Percentiles rank a stretch among this genome's conserved stretches.
These are phyloP conservation scores for Stenotaenia linearis DNA, from an alignment of 2,888 invertebrate species.

Conservation along the genomic window DNA sequence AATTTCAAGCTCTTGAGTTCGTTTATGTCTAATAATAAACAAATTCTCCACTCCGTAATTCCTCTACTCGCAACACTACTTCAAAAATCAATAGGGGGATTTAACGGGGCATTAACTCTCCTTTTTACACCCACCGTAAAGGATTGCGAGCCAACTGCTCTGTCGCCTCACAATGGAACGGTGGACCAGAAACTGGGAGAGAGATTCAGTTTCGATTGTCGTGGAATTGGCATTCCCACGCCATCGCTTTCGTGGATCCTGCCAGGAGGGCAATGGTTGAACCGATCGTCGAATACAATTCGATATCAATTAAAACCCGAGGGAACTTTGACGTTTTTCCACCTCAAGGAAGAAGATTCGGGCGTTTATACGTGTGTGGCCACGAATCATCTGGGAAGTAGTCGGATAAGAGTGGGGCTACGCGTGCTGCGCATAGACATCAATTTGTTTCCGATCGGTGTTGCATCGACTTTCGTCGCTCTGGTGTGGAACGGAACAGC, in stretches of 20 bases:
- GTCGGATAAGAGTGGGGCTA: slow-evolving; percentile 43
- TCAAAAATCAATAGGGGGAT: not conserved
- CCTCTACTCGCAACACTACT: not conserved
- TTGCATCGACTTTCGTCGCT: slow-evolving; percentile 46
- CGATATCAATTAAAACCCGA: slow-evolving; percentile 42
- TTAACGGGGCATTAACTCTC: not conserved
- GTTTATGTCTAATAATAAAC: no score
- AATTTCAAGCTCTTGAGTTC: no score
- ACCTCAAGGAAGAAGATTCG: slow-evolving; percentile 43
- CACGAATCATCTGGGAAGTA: slow-evolving; percentile 44
- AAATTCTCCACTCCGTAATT: not conserved
- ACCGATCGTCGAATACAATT: slow-evolving; percentile 42
- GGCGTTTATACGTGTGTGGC: slow-evolving; percentile 50
- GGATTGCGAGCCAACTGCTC: slow-evolving; percentile 43
- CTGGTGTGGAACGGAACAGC: slow-evolving; percentile 48
- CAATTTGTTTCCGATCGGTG: slow-evolving; percentile 44
- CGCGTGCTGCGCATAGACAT: slow-evolving; percentile 47
- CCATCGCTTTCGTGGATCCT: slow-evolving; percentile 48
- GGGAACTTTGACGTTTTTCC: slow-evolving; percentile 41
- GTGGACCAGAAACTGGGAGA: slow-evolving; percentile 45
- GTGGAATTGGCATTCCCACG: slow-evolving; percentile 48
- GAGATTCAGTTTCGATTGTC: slow-evolving; percentile 46
- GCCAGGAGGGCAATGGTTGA: slow-evolving; percentile 45
- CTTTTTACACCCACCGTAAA: not conserved
- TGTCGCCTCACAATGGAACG: slow-evolving; percentile 40